phyloP scores from a whole-genome alignment of 2,888 invertebrate species.

The Cordilura impudica region DNA sequence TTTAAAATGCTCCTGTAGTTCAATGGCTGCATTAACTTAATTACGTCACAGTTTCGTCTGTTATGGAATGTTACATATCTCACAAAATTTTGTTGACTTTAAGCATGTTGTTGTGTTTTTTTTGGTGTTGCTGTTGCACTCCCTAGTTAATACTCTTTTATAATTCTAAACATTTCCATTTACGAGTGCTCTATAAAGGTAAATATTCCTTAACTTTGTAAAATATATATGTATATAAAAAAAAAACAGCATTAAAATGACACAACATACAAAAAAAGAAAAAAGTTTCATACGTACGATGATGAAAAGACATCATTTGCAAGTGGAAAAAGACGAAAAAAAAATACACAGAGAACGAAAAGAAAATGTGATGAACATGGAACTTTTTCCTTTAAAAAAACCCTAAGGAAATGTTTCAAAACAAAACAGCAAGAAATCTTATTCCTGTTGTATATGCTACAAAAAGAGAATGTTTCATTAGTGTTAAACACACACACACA shows the following conservation, averaged over 20 bases:
- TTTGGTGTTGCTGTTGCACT: constrained; percentile 24
- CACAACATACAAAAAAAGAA: constrained; percentile 8
- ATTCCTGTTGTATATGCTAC: background rate
- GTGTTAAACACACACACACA: constrained; percentile 3
- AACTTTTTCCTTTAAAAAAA: constrained; percentile 49
- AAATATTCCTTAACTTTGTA: constrained; percentile 59
- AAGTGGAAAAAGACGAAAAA: constrained; percentile 14
- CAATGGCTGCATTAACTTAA: too few species aligned
- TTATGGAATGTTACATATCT: background rate
- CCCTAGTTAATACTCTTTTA: constrained; percentile 58
- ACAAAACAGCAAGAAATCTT: constrained; percentile 2
- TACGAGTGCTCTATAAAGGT: constrained; percentile 57
- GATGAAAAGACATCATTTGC: constrained; percentile 59
- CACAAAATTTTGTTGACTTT: background rate
- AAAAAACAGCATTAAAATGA: background rate
- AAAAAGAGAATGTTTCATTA: constrained; percentile 30
- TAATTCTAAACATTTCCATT: constrained; percentile 61
- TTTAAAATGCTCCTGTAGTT: too few species aligned
- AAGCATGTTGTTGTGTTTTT: background rate
- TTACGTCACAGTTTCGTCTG: too few species aligned
- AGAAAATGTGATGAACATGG: constrained; percentile 44
- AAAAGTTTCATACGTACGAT: constrained; percentile 33
- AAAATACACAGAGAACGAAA: constrained; percentile 20
- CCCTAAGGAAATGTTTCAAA: constrained; percentile 44
- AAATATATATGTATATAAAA: constrained; percentile 21